These are phyloP conservation scores for Halichondria panicea DNA, from an alignment of 37 sponge, comb jelly and placozoan genomes.

Conservation along the genomic window DNA sequence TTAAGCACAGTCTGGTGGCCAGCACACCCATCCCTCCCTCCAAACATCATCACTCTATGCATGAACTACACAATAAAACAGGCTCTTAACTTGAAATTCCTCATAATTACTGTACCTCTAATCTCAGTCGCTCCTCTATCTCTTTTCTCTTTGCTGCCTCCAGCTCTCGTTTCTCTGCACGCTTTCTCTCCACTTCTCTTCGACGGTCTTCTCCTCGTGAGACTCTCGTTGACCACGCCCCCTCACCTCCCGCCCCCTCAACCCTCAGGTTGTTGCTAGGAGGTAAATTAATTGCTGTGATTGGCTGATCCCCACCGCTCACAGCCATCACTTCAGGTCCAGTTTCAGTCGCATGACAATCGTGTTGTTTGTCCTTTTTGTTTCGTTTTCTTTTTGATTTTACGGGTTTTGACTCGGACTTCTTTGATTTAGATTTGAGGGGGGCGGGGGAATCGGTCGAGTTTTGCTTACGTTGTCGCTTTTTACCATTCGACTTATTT, in stretches of 20 bases:
- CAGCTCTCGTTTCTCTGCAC: conserved; percentile 31
- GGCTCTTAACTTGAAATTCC: too few relatives aligned
- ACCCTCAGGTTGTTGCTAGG: too few relatives aligned
- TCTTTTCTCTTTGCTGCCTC: conserved; percentile 30
- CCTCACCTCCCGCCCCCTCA: neutral
- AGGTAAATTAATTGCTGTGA: conserved; percentile 5
- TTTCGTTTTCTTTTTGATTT: neutral
- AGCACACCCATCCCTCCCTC: too few relatives aligned
- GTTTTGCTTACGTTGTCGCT: neutral
- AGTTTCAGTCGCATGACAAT: neutral
- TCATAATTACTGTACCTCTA: conserved; percentile 18
- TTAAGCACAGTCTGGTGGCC: too few relatives aligned
- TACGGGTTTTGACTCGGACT: neutral
- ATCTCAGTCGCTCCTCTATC: conserved; percentile 16
- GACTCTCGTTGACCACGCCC: neutral
- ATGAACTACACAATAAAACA: too few relatives aligned
- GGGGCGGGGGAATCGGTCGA: neutral
- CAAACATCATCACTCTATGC: too few relatives aligned
- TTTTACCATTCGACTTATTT: neutral
- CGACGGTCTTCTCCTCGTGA: conserved; percentile 29
- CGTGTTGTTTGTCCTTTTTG: neutral
- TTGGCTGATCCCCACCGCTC: neutral
- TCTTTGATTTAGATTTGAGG: neutral
- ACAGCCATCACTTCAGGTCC: neutral
- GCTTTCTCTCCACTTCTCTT: conserved; percentile 27